Conservation (phyloP, 2,797 vertebrate genomes). For the Spinus olivaceus region DNA sequence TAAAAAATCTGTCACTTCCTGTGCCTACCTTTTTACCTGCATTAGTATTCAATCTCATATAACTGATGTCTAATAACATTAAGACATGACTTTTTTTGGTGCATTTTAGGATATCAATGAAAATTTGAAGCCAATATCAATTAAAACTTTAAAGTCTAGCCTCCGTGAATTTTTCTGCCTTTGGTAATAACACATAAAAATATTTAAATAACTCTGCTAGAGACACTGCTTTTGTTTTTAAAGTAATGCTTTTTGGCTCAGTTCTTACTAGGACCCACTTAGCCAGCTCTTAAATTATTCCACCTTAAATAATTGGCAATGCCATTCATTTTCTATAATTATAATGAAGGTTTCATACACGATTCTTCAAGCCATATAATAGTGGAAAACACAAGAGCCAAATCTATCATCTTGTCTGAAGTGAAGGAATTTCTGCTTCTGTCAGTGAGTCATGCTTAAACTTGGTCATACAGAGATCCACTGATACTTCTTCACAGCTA, state of each 20-base stretch:
- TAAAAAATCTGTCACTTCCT: background rate
- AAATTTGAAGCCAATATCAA: background rate
- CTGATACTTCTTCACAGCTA: background rate
- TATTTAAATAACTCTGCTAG: background rate
- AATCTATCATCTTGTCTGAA: background rate
- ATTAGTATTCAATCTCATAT: background rate
- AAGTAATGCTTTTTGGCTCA: background rate
- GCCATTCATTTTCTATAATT: background rate
- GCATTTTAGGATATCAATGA: background rate
- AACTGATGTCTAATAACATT: background rate
- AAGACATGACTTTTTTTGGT: background rate
- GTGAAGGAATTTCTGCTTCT: background rate
- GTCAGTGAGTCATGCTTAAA: background rate
- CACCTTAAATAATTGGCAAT: background rate
- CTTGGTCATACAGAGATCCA: background rate
- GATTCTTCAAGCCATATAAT: background rate
- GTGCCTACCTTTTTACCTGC: background rate
- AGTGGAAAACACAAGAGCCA: background rate
- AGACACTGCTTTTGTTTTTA: background rate
- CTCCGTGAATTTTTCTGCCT: background rate
- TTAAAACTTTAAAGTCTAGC: background rate
- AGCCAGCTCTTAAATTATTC: background rate
- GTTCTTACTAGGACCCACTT: background rate
- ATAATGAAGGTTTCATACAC: background rate
- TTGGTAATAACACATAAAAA: background rate